phyloP scores from a whole-genome alignment of 2,113 vertebrate genomes.

The Callopanchax toddi region DNA sequence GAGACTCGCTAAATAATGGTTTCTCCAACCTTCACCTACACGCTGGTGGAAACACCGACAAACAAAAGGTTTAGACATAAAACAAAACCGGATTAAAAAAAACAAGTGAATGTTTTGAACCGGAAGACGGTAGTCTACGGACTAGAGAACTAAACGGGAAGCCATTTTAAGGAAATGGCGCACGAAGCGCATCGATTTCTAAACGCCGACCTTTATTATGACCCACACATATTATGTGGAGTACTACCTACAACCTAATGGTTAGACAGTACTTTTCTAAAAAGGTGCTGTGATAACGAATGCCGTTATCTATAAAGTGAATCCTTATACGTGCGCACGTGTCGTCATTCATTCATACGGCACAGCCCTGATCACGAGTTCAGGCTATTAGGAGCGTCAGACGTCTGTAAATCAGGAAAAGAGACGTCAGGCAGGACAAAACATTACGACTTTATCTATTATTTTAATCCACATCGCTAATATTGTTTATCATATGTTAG shows the following conservation, averaged over 20 bases:
- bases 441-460: too few relatives aligned
- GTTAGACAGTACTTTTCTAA: accelerated
- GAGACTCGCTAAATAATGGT: neutral
- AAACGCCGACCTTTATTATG: neutral
- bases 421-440: too few relatives aligned
- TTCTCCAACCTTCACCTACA: neutral
- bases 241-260: neutral
- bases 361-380: neutral
- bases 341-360: slow-evolving; percentile 66
- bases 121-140: slow-evolving; percentile 11
- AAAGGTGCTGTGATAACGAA: neutral
- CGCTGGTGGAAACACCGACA: neutral
- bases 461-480: too few relatives aligned
- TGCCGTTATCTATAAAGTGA: neutral
- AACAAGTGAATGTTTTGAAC: neutral
- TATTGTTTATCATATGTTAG: neutral
- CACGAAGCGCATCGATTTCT: slow-evolving; percentile 12
- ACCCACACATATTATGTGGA: neutral
- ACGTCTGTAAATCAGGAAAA: neutral
- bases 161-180: slow-evolving; percentile 68
- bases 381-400: too few relatives aligned
- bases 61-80: neutral
- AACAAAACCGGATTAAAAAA: neutral
- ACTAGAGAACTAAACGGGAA: slow-evolving; percentile 23
- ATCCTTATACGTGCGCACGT: slow-evolving; percentile 42